Evolutionary conservation across 2,797 vertebrate species (phyloP).

Genomic region (Gallirallus australis): DNA sequence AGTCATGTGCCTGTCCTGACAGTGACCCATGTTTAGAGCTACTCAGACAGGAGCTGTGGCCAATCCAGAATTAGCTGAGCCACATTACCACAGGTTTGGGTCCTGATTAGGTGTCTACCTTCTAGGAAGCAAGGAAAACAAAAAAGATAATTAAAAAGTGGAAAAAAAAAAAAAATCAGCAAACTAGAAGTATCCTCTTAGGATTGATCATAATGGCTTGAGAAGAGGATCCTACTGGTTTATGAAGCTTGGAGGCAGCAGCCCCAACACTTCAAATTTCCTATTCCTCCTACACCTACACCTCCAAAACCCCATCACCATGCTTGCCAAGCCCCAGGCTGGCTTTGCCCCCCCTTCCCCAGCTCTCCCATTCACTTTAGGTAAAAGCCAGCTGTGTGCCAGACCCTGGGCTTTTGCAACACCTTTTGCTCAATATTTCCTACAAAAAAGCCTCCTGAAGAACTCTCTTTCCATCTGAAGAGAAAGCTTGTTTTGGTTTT

Average conservation of each 20-base stretch:
- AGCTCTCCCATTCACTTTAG: not conserved
- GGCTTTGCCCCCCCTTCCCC: not conserved
- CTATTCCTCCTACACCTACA: not conserved
- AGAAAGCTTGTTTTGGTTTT: not conserved
- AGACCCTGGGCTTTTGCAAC: not conserved
- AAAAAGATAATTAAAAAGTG: too few species aligned
- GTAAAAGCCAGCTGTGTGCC: not conserved
- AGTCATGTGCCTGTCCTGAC: rapidly evolving
- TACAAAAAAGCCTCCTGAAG: not conserved
- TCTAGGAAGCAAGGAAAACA: not conserved
- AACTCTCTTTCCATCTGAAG: not conserved
- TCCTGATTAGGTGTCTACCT: not conserved
- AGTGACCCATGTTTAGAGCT: not conserved
- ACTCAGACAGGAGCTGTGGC: not conserved
- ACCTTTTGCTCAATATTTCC: not conserved
- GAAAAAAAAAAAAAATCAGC: not conserved
- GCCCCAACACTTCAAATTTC: not conserved
- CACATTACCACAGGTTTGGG: not conserved
- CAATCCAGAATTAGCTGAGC: not conserved
- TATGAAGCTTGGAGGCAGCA: not conserved
- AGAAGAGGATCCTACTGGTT: not conserved
- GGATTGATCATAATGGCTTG: not conserved
- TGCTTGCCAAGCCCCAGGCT: not conserved
- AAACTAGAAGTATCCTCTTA: not conserved
- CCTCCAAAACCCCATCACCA: not conserved